Base-by-base conservation (phyloP, 1,140 invertebrate genomes). In the Sycophaga agraensis region DNA sequence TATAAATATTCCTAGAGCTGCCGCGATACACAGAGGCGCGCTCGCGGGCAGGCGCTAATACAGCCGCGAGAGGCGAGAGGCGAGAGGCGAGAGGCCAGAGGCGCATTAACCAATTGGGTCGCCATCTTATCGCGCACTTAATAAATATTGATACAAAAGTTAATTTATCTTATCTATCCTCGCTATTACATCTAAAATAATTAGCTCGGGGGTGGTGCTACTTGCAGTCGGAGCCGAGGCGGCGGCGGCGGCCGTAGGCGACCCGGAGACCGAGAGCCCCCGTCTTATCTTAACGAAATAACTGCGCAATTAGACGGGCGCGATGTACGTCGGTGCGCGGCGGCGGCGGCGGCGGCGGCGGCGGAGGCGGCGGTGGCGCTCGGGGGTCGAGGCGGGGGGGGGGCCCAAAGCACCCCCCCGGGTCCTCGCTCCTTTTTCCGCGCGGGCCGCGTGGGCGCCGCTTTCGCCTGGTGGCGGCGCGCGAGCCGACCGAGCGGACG, bases 61-160 rank as follows among this genome's bases (percentile, higher is more conserved):
- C n/a, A n/a, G n/a, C n/a, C n/a, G n/a, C n/a, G n/a, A n/a, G n/a
- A n/a, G n/a, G n/a, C n/a, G n/a, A n/a, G n/a, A n/a, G n/a, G n/a
- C n/a, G n/a, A n/a, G n/a, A n/a, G n/a, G n/a, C 28, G 40, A 39
- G 17, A 37, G n/a, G 22, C 62, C 67, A 60, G 57, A 48, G 51
- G 59, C 65, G 67, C 58, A 70, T 73, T 72, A 73, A 74, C 70
- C 70, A 74, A 73, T 74, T 72, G 54, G 59, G n/a, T n/a, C 46
- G 66, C 74, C 77, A 77, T 79, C 76, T 80, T 80, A 79, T 80
- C 76, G 63, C 71, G 70, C 68, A 70, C 67, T 70, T 46, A 28
- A 75, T 73, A 75, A 75, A 78, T 76, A 76, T 74, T 76, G 73
- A 79, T 76, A 74, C 63, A 65, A 71, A 67, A 69, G 63, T 75